Base-by-base conservation (phyloP, 2,113 vertebrate genomes). In the Anguilla rostrata region DNA sequence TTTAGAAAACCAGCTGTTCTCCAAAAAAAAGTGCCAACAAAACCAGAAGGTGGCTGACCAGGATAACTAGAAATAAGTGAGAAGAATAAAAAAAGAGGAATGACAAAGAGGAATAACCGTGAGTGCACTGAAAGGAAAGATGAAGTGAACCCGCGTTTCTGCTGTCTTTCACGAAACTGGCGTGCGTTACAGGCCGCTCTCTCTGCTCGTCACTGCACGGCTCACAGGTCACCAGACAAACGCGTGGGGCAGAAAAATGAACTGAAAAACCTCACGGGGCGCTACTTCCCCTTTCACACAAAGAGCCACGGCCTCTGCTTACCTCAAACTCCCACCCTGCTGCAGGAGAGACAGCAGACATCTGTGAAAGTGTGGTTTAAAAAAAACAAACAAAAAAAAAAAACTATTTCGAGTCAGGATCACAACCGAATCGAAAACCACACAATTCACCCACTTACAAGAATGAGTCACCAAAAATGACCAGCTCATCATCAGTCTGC, bases 401-500 rank as follows among this genome's bases (percentile, higher is more conserved):
- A 63, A 3, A 12, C 60, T 22, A 75, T 75, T 75, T 75, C 11
- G 5, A 7, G 66, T 75, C 26, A 34, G 66, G 66, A 75, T 29
- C 66, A 29, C 26, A 75, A 75, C 66, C 66, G 1, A 75, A 34
- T 26, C 66, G 26, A 71, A 12, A 71, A n/a, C 20, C 63, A 26
- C 26, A 26, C 7, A 75, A 43, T 11, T 18, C 40, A 88, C 86
- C 83, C 60, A 80, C 29, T 82, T 86, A 75, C 39, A 60, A 85
- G 18, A 16, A 39, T 88, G 90, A 92, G 83, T 91, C 88, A 90
- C 88, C 89, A 86, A 75, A 89, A 9, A 75, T 6, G 26, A 75
- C 56, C 85, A 84, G 71, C 78, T 71, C 56, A 40, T 40, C 57
- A 75, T 9, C 71, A 75, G n/a, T 0, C 71, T 75, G 71, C 12